Base-by-base conservation (phyloP, 2,888 invertebrate species). In the Eurytoma adleriae region DNA sequence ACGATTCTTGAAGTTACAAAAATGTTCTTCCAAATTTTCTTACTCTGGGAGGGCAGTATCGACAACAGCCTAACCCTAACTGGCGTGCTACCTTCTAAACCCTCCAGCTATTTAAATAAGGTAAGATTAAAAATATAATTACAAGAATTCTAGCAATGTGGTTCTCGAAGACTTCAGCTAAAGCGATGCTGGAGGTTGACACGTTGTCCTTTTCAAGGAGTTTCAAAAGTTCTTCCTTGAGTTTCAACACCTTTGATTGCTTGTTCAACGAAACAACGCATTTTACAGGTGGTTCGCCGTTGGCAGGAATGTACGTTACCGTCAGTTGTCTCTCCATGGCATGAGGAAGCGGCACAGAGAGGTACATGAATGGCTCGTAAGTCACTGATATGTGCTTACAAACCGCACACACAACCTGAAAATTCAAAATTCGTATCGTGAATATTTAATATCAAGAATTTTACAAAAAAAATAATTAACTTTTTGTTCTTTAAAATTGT, bases 341-440 rank as follows among this genome's bases (percentile, higher is more conserved):
- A 84, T 93, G 92, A 62, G 94, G 94, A 81, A 94, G 90, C 5
- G 94, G 94, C 61, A 94, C 92, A 54, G 94, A 93, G n/a, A 94
- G 91, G 87, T 94, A 94, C 93, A 94, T 94, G 85, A 94, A 94
- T 30, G 94, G 94, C 84, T 94, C 94, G 85, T 93, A 94, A 13
- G 94, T 94, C 18, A 94, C 92, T 1, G 94, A 94, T 18, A 93
- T 91, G 86, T 93, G 93, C 79, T 91, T 91, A 86, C 94, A 94
- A 62, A 91, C 91, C 3, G 92, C 92, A 85, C 94, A 94, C 27
- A 93, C 92, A 62, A 94, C 93, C 94, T 94, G 87, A 5, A 74
- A 81, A 77, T 62, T 4, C 2, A 78, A 71, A 18, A 64, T 27
- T 18, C n/a, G 14, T n/a, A 54, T n/a, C 14, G 54, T 54, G 3